Base-by-base conservation (phyloP, 2,797 vertebrate genomes). In the Apodemus agrarius region DNA sequence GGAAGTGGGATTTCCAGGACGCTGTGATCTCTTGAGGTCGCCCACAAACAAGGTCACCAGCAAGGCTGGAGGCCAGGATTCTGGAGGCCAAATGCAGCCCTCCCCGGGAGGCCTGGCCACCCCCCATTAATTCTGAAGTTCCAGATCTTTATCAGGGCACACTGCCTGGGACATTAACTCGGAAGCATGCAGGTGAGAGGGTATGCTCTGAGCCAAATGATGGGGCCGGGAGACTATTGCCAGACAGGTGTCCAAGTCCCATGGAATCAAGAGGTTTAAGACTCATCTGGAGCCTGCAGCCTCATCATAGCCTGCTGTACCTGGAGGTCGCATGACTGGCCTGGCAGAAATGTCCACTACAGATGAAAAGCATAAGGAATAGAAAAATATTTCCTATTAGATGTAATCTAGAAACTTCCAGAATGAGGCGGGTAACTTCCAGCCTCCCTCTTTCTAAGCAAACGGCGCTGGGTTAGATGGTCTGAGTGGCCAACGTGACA, bases 101-200 rank as follows among this genome's bases (percentile, higher is more conserved):
- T 54, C 61, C 85, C 89, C 76, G 9, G 22, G 80, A 26, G 84
- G 76, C 94, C 94, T 54, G 37, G 14, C 84, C 13, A 75, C 84
- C 78, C 74, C 89, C 78, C 89, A 67, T 87, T 54, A 82, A 89
- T 34, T n/a, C 94, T 93, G 52, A 24, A 37, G 57, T n/a, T 93
- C 26, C 69, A 46, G 96, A 96, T 94, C 75, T 2, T 80, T 95
- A 96, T 96, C 96, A 0, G 29, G 46, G 61, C 72, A 24, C 49
- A 6, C 3, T 37, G 17, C 80, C 80, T 8, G 95, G 96, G 46
- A 79, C 95, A 95, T 95, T 93, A 95, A 95, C 88, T 95, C 49
- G 0, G 82, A 96, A 96, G 95, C 95, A 94, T 0, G n/a, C 90
- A 37, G 91, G 46, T 7, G 26, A 10, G 16, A 67, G 92, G 93